Evolutionary conservation across 1,140 invertebrate genomes (phyloP), one percentile per base, ranked within the genome.

Genomic region (Choristoneura fumiferana): DNA sequence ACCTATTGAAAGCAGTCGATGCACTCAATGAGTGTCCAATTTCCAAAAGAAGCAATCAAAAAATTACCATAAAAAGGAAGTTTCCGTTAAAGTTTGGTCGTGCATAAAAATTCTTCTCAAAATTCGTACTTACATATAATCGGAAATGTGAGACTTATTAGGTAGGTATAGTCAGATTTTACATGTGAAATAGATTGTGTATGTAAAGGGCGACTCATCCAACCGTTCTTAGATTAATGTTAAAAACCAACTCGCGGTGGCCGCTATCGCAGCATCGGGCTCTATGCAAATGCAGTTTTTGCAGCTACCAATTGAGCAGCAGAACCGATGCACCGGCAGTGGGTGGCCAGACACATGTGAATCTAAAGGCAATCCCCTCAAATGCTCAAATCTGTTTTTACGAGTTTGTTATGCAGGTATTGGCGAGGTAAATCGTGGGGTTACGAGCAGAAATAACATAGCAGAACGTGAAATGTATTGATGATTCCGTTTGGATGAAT

Each of bases 251-350:
- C 35, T 62, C 68, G 65, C 71, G 69, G 76, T 73, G 76, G 74
- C 73, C 80, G 69, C 68, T n/a, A n/a, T n/a, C n/a, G n/a, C n/a
- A n/a, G n/a, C n/a, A 86, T 87, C 84, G 73, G 68, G 66, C 69
- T 70, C 80, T 80, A 88, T 88, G 85, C 83, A 86, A 88, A 88
- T 88, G 83, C 78, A 79, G 76, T 88, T 88, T 87, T 86, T 88
- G 85, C 73, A 77, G 67, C 70, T 74, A 81, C 73, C 80, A 82
- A 87, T 87, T 84, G 82, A 77, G 67, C 60, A 72, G 71, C 63
- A 69, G 54, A 73, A 69, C 69, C 73, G 67, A 70, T 67, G 18
- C 54, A 61, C 53, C 67, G 53, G 61, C 73, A 57, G 70, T 83
- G 82, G 84, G 84, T 87, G 84, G 84, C 73, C 80, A 29, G 49